A percentile compares a stretch with the other conserved stretches of the same genome.
Conservation (phyloP, 2,113 vertebrate species). For the Corythoichthys intestinalis region DNA sequence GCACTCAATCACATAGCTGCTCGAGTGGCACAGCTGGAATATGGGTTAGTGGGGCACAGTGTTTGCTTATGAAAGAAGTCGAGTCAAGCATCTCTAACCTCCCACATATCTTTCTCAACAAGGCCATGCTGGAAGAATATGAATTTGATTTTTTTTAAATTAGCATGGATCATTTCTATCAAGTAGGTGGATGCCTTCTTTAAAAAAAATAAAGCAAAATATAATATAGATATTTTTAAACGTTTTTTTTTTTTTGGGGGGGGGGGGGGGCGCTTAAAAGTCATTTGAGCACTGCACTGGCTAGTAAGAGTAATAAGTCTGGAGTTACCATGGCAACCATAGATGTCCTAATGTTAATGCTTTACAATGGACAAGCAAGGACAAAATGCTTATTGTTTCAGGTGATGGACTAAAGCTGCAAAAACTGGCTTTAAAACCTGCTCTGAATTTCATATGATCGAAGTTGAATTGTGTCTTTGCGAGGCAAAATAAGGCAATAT, state of each 20-base stretch:
- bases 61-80: slow-evolving; percentile 38
- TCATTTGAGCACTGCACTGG: background rate
- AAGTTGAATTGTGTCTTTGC: background rate
- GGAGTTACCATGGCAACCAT: background rate
- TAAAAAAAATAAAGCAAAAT: background rate
- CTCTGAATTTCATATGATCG: background rate
- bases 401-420: background rate
- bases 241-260: too few species aligned
- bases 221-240: background rate
- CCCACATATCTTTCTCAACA: slow-evolving; percentile 7
- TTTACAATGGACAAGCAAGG: slow-evolving; percentile 8
- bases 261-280: background rate
- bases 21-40: slow-evolving; percentile 40
- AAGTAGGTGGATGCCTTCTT: background rate
- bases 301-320: background rate
- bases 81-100: slow-evolving; percentile 35
- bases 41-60: slow-evolving; percentile 55
- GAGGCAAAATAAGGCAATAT: background rate
- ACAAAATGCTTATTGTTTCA: background rate
- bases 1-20: slow-evolving; percentile 35
- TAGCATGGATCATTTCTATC: background rate
- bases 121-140: slow-evolving; percentile 15
- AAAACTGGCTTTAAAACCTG: background rate
- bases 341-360: background rate
- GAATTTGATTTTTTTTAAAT: slow-evolving; percentile 5